Base-by-base conservation (phyloP, 2,797 vertebrate genomes). In the Neopelma chrysocephalum region DNA sequence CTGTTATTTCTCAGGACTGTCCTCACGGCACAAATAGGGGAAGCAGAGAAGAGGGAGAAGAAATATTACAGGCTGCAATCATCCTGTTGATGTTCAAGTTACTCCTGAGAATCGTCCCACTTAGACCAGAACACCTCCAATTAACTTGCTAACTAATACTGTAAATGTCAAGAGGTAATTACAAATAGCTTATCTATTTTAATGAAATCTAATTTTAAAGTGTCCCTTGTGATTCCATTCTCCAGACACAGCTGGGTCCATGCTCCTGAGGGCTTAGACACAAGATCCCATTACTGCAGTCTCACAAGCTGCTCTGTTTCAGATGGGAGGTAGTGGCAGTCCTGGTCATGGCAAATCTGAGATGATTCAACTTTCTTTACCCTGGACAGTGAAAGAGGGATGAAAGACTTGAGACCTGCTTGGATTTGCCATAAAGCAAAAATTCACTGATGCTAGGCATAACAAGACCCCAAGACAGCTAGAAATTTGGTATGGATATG, bases 91-190 rank as follows among this genome's bases (percentile, higher is more conserved):
- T 25, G 72, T 81, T 65, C 20, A n/a, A 64, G 45, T 81, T 50
- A 47, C 38, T 81, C 64, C 71, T 25, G 45, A 93, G 84, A 89
- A 89, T 91, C 82, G 83, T 18, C 25, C 40, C 62, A 26, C 47
- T 86, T 60, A 57, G 58, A 86, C 47, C 29, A 91, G 51, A 89
- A 69, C 23, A 83, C 43, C 84, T 72, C n/a, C 87, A 93, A 91
- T 94, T 90, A 96, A 64, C 76, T 90, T 69, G 12, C 65, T 82
- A 94, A 89, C 56, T 71, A 85, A 96, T 31, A 45, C 68, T 80
- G 72, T 26, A 87, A 95, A 89, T 85, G 82, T 34, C 84, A 92
- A 87, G 76, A 87, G 26, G 69, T 87, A 96, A 94, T 79, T 91
- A 56, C n/a, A 90, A 96, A 81, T 20, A 76, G 43, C 82, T 90